Evolutionary conservation across 2,113 vertebrate genomes (phyloP), one percentile per base, ranked within the genome.

Genomic region (Bufo bufo): DNA sequence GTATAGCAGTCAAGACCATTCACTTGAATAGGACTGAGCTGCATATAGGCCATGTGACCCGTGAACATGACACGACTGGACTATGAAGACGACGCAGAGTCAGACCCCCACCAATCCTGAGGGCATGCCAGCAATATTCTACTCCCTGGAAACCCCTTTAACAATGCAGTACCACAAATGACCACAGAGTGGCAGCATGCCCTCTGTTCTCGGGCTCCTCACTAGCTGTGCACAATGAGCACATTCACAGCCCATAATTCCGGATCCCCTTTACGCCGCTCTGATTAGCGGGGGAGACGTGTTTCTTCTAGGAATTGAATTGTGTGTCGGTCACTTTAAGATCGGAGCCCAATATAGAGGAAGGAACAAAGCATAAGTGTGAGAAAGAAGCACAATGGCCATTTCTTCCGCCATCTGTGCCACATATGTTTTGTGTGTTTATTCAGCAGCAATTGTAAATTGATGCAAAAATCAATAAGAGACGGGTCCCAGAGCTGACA

Each of bases 371-470:
- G 16, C n/a, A 0, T 5, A 7, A 45, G 69, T 1, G 71, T 74
- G 14, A 85, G 69, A 75, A 54, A 79, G 4, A 69, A 0, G 3
- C 12, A 65, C 58, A 65, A 77, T 63, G 85, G 6, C 58, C 74
- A 7, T 1, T 5, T 16, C 84, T 50, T 43, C 14, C 45, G 19
- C 85, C 85, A 86, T 86, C 85, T 86, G 85, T 78, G 72, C 74
- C 59, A 58, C 85, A 86, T 78, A 77, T 77, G 74, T 77, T 19
- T 49, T 17, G 45, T 58, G 17, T 77, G 85, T 78, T 78, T 86
- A 86, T 66, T 65, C 77, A 86, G 43, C 45, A 78, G 59, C 45
- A 9, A 85, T 75, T 85, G 71, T 75, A 75, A 85, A 72, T 54
- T 72, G 82, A 85, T 85, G 52, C 84, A 77, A 81, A 80, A 20